These are phyloP conservation scores for Scaptomyza reducta DNA, from an alignment of 2,888 invertebrate genomes.

Conservation along the genomic window DNA sequence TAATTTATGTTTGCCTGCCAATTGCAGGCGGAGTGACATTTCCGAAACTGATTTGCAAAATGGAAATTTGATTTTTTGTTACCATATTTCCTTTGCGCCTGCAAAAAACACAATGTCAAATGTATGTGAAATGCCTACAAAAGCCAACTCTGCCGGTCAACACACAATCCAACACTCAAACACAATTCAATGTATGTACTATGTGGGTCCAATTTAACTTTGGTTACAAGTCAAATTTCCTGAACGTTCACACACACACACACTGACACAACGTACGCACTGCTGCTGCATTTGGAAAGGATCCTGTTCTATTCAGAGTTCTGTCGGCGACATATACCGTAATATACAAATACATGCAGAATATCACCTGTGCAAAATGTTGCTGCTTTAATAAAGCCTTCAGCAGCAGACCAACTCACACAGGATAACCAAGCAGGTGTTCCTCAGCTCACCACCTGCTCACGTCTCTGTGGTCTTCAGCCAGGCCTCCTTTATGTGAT, in stretches of 20 bases:
- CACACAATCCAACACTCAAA: conserved; percentile 15
- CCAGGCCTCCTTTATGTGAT: conserved; percentile 42
- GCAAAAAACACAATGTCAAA: conserved; percentile 38
- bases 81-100: neutral
- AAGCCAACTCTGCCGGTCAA: conserved; percentile 34
- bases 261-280: conserved; percentile 24
- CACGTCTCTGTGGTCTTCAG: neutral
- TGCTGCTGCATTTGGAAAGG: conserved; percentile 47
- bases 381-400: conserved; percentile 69
- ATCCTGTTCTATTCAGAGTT: conserved; percentile 25
- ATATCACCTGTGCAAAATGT: conserved; percentile 29
- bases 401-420: conserved; percentile 57
- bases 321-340: conserved; percentile 14
- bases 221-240: conserved; percentile 75
- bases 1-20: conserved; percentile 25
- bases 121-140: conserved; percentile 60
- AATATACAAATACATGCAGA: conserved; percentile 45
- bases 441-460: neutral
- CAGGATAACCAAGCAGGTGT: conserved; percentile 63
- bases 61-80: conserved; percentile 65
- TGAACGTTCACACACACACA: conserved; percentile 41
- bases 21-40: conserved; percentile 25
- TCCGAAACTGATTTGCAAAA: conserved; percentile 19
- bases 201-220: conserved; percentile 43
- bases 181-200: conserved; percentile 1